phyloP scores from a whole-genome alignment of 1,140 invertebrate genomes.

The Andricus grossulariae region DNA sequence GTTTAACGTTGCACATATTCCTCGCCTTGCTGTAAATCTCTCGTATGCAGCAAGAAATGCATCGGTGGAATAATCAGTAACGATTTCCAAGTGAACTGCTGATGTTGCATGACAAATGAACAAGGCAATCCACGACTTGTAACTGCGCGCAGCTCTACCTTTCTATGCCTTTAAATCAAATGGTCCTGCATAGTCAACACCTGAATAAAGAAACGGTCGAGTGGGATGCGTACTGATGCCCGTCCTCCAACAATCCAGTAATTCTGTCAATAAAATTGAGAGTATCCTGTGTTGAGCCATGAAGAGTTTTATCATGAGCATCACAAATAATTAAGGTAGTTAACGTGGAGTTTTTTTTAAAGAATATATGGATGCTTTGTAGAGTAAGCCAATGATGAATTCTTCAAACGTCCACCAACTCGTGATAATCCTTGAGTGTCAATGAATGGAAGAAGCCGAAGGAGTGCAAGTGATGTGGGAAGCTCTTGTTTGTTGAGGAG shows the following conservation, averaged over 20 bases:
- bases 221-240: slow-evolving; percentile 39
- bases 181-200: too few species aligned
- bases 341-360: too few species aligned
- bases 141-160: slow-evolving; percentile 42
- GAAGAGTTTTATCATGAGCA: too few species aligned
- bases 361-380: too few species aligned
- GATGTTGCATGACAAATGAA: slow-evolving; percentile 58
- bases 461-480: too few species aligned
- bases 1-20: slow-evolving; percentile 46
- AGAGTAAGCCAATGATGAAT: neutral
- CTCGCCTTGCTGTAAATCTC: slow-evolving; percentile 63
- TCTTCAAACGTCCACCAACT: slow-evolving; percentile 17
- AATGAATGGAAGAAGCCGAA: slow-evolving; percentile 5
- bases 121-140: slow-evolving; percentile 53
- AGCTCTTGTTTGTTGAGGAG: neutral
- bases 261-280: slow-evolving; percentile 39
- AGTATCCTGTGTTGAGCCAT: slow-evolving; percentile 50
- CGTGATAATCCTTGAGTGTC: too few species aligned
- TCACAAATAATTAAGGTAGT: too few species aligned
- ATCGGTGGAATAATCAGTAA: slow-evolving; percentile 61
- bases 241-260: slow-evolving; percentile 51
- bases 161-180: too few species aligned
- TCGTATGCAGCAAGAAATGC: slow-evolving; percentile 66
- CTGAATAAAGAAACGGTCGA: too few species aligned
- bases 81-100: slow-evolving; percentile 67